Percentiles rank a stretch among this genome's conserved stretches.
phyloP scores from a whole-genome alignment of 2,888 invertebrate species.

The Harpagoxenus sublaevis region DNA sequence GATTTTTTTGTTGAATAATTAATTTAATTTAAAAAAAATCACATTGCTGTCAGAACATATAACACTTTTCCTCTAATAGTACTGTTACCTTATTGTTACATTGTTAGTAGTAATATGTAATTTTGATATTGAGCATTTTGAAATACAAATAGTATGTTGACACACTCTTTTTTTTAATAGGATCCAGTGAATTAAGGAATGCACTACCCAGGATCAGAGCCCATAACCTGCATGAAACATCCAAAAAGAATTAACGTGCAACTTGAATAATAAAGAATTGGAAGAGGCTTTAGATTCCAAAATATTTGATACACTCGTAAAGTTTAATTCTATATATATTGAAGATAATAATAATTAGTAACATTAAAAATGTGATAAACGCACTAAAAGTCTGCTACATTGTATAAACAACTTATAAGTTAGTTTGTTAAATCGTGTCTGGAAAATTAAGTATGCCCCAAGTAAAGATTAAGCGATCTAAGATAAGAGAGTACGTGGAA shows the following conservation, averaged over 20 bases:
- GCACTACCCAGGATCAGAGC: too few species aligned
- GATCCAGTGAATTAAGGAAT: too few species aligned
- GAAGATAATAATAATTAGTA: not conserved
- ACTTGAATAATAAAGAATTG: too few species aligned
- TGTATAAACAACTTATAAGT: not conserved
- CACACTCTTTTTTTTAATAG: not conserved
- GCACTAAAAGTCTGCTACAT: not conserved
- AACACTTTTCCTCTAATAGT: not conserved
- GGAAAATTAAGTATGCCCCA: not conserved
- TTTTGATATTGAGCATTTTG: not conserved
- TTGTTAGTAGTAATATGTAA: not conserved
- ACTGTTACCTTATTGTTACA: not conserved
- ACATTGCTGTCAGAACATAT: not conserved
- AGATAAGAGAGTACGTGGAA: conserved; percentile 23
- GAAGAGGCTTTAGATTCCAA: too few species aligned
- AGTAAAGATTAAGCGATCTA: conserved; percentile 12
- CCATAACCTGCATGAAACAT: too few species aligned
- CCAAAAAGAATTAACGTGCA: too few species aligned
- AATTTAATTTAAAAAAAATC: not conserved
- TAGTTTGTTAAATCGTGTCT: not conserved
- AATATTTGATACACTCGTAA: not conserved
- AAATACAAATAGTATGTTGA: not conserved
- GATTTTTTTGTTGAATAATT: not conserved
- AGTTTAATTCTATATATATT: not conserved
- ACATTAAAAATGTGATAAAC: not conserved